Conservation (phyloP, 2,113 vertebrate genomes). For the Cavia aperea region DNA sequence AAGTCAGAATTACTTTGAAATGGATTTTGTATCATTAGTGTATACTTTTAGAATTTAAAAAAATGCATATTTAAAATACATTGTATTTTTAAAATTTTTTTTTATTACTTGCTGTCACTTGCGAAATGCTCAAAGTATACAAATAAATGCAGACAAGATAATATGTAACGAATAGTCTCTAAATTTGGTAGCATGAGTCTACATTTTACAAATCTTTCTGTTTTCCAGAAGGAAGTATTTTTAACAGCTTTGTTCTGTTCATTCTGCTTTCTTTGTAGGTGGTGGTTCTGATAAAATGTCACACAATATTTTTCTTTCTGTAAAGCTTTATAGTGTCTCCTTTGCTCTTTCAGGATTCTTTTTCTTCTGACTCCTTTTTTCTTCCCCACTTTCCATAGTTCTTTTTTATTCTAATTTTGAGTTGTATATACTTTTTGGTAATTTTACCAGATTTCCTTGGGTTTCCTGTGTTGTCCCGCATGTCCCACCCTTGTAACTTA, state of each 20-base stretch:
- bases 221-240: neutral
- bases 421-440: neutral
- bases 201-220: neutral
- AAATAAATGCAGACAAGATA: neutral
- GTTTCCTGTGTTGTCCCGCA: neutral
- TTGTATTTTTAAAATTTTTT: neutral
- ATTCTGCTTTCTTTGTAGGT: neutral
- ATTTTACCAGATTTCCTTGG: neutral
- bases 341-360: slow-evolving; percentile 11
- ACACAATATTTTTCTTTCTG: neutral
- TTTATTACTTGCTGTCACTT: neutral
- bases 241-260: slow-evolving; percentile 6
- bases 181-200: slow-evolving; percentile 18
- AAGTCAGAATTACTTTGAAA: slow-evolving; percentile 21
- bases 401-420: neutral
- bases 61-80: slow-evolving; percentile 1
- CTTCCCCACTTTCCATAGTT: neutral
- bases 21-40: neutral
- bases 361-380: neutral
- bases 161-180: neutral
- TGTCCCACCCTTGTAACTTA: neutral
- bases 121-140: neutral
- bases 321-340: neutral
- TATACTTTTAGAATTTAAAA: neutral
- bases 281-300: neutral